Base-by-base conservation (phyloP, 30 jellyfish, hydroid and myxozoan species). In the Turritopsis rubra region DNA sequence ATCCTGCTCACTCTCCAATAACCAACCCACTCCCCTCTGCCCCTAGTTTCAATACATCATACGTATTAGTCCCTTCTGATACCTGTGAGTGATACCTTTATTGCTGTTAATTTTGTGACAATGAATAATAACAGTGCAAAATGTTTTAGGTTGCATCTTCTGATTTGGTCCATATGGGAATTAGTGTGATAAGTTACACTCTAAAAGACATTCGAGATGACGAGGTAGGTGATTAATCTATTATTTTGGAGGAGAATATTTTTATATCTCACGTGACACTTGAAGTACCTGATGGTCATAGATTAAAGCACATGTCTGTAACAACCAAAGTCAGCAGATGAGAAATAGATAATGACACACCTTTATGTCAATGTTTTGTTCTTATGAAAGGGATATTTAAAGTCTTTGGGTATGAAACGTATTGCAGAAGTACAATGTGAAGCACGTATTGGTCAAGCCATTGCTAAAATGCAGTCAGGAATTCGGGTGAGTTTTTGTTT, bases 81-180 rank as follows among this genome's bases (percentile, higher is more conserved):
- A 22, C 9, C 77, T 68, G 72, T 0, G 19, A 23, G 21, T 21
- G 19, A 0, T 60, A 60, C 73, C 0, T 72, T 72, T 72, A 20
- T 19, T 19, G 24, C 0, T 19, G 9, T 68, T 19, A 16, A 68
- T 7, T 68, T 8, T 68, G 19, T n/a, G n/a, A n/a, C n/a, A n/a
- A n/a, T n/a, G n/a, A n/a, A n/a, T n/a, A n/a, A n/a, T n/a, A n/a
- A n/a, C n/a, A n/a, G n/a, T n/a, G n/a, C n/a, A n/a, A n/a, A n/a
- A n/a, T n/a, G n/a, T n/a, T 66, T 41, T 1, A 91, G 97, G 97
- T 91, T 68, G 97, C 97, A 20, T 86, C 97, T 22, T 91, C 96
- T 72, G 97, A 91, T 65, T 75, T 91, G 91, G 96, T 87, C 27
- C 95, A 91, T 89, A 91, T 91, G 97, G 97, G 97, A 29, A 87